Evolutionary conservation across 2,797 vertebrate species (phyloP), one percentile per base, ranked within the genome.

Genomic region (Lophotriccus pileatus): DNA sequence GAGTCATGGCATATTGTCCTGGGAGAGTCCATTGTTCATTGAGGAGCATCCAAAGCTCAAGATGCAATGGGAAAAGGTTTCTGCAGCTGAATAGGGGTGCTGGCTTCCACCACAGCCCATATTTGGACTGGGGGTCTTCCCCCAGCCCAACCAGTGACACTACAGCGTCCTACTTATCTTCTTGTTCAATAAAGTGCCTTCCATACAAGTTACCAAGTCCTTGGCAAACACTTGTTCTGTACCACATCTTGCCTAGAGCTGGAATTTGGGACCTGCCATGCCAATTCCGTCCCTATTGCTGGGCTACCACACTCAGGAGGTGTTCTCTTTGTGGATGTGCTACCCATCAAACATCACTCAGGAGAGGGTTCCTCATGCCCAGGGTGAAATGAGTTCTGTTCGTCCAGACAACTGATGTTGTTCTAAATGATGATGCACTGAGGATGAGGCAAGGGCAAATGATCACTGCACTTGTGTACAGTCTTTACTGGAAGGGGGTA

Each of bases 1-100:
- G 53, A 68, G 67, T 60, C 7, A 0, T 7, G 36, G 39, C 6
- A 1, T 37, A 30, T 47, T 0, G 0, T 73, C 55, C 59, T 32
- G 28, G 5, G 36, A 86, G 13, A 36, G 11, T 47, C 34, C 2
- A 1, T 6, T 25, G 16, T 34, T 89, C 25, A 1, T 1, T 18
- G 72, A 67, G 49, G 46, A 84, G 44, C 52, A 82, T 13, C 9
- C 62, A 63, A 6, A 0, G 0, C 27, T 76, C 36, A 47, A 58
- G 84, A 59, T 3, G 1, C 9, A 36, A 18, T 12, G 27, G 14
- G 14, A 44, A 32, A 70, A 21, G 10, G 13, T 14, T 39, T 49
- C 18, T 11, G 5, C 17, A 41, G 11, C 50, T 75, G 39, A 20
- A 53, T 43, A 68, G 50, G 66, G 28, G 30, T 43, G 3, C 27